Base-by-base conservation (phyloP, 2,113 vertebrate species). In the Paralichthys olivaceus region DNA sequence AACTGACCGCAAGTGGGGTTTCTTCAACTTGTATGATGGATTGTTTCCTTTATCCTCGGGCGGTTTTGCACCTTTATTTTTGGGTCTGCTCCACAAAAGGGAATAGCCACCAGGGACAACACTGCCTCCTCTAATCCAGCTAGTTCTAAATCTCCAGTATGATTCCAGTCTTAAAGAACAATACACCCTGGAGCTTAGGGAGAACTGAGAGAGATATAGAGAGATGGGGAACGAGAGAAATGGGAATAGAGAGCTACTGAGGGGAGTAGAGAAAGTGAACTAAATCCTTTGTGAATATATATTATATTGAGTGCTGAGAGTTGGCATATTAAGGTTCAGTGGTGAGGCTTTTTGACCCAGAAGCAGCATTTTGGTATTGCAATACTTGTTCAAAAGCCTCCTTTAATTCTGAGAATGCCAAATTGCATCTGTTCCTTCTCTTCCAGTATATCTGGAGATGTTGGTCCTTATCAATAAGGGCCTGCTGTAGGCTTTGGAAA, bases 91-190 rank as follows among this genome's bases (percentile, higher is more conserved):
- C 84, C 83, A 81, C 87, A 84, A 92, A 92, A 91, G 79, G 72
- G 77, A 77, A 74, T 57, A 58, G 79, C 80, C 93, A 89, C 87
- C 40, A 78, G 93, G 91, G 92, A 93, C 82, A 78, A 65, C 43
- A 26, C 59, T 84, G 92, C 80, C 84, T 86, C 76, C 58, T 87
- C 71, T 89, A 83, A 91, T 93, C 89, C 91, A 77, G 79, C 58
- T 57, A 88, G 85, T 90, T 90, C 89, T 92, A 92, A 92, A 94
- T 93, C 92, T 93, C 90, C 80, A 74, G 69, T 74, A 80, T 83
- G 86, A 92, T 87, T 92, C 86, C 56, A 80, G 80, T 78, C 86
- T 88, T 23, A 15, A 83, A 84, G 90, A 90, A 91, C 84, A 85
- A 87, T 84, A 80, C 68, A 72, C 80, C 85, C 81, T 60, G 67